A percentile compares a stretch with the other conserved stretches of the same genome.
These are phyloP conservation scores for Chrysocyon brachyurus DNA, from an alignment of 2,797 vertebrate species.

Conservation along the genomic window DNA sequence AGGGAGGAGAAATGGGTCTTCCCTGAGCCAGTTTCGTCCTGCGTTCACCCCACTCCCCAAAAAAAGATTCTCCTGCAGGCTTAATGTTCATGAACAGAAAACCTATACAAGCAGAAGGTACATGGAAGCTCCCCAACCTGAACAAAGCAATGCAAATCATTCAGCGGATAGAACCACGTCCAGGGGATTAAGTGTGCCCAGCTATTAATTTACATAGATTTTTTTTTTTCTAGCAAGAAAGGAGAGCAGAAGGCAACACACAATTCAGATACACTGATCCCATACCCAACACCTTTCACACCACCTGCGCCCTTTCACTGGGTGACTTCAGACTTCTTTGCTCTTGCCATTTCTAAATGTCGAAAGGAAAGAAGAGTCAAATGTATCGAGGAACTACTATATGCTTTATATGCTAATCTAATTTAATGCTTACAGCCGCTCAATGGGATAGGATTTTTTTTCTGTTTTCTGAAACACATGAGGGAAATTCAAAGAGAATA, in stretches of 20 bases:
- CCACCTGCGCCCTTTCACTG: not conserved
- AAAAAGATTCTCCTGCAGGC: not conserved
- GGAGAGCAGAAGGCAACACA: not conserved
- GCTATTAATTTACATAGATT: not conserved
- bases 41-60: not conserved
- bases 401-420: not conserved
- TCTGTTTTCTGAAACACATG: not conserved
- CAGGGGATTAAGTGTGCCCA: not conserved
- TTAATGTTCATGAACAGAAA: not conserved
- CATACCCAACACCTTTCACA: not conserved
- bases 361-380: not conserved
- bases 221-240: not conserved
- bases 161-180: not conserved
- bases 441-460: not conserved
- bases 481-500: not conserved
- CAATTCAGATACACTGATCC: not conserved
- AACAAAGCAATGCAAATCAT: not conserved
- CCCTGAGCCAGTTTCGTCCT: not conserved
- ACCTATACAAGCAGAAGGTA: not conserved
- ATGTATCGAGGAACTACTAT: not conserved
- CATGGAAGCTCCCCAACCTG: not conserved
- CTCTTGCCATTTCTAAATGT: not conserved
- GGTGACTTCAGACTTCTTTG: not conserved
- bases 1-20: not conserved
- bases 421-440: not conserved